phyloP scores from a whole-genome alignment of 2,113 vertebrate genomes.

The Malurus elegans region DNA sequence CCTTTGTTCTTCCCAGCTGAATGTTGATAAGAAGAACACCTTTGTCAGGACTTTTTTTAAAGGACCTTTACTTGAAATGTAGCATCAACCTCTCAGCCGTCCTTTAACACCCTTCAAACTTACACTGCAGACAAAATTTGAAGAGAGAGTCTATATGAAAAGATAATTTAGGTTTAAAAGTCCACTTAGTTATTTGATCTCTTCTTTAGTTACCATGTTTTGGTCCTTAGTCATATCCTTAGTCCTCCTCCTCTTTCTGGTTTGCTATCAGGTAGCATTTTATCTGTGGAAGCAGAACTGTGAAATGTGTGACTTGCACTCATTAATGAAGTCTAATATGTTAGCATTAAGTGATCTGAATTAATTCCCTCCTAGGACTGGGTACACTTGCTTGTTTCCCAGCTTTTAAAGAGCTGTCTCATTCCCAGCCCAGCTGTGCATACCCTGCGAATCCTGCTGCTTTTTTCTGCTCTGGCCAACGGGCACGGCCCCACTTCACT shows the following conservation, averaged over 20 bases:
- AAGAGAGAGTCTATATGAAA: background rate
- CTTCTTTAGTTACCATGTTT: background rate
- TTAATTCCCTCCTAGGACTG: constrained; percentile 4
- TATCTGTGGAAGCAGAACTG: background rate
- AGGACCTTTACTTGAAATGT: background rate
- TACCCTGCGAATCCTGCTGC: background rate
- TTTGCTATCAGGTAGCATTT: background rate
- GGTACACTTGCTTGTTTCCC: background rate
- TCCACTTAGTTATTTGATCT: background rate
- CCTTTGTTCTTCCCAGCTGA: background rate
- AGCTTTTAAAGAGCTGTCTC: background rate
- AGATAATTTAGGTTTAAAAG: background rate
- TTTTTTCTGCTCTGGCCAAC: background rate
- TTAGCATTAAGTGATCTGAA: constrained; percentile 12
- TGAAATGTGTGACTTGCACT: background rate
- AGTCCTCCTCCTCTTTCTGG: background rate
- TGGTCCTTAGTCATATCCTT: background rate
- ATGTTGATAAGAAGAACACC: background rate
- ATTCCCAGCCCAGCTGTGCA: background rate
- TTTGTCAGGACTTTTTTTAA: background rate
- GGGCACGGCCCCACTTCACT: background rate
- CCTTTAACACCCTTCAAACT: background rate
- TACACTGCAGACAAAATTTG: background rate
- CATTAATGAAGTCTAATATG: background rate
- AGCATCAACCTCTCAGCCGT: background rate